Evolutionary conservation across 2,797 vertebrate species (phyloP).

Genomic region (Xenentodon cancila): DNA sequence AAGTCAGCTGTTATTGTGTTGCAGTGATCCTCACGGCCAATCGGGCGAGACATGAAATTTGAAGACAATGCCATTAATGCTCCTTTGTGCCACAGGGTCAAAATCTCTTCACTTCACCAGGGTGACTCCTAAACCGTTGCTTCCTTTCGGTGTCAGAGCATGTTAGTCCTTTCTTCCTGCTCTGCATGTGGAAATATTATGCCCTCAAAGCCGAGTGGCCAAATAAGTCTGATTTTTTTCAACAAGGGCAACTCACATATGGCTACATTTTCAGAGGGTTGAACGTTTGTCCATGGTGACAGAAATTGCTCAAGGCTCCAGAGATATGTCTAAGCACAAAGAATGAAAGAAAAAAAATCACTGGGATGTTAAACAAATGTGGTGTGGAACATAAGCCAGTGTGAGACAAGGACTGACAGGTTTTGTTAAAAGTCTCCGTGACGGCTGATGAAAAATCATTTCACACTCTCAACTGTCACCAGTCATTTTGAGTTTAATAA

Average conservation of each 20-base stretch:
- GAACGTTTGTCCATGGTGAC: conserved; percentile 38
- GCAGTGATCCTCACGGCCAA: conserved; percentile 22
- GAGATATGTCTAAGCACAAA: conserved; percentile 4
- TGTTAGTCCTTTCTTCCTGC: conserved; percentile 46
- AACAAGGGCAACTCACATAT: conserved; percentile 51
- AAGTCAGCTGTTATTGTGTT: conserved; percentile 16
- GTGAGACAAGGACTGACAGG: neutral
- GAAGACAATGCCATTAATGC: conserved; percentile 42
- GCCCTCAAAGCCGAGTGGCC: conserved; percentile 57
- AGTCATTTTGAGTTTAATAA: neutral
- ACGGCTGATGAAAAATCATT: neutral
- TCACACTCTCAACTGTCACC: neutral
- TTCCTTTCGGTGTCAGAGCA: conserved; percentile 58
- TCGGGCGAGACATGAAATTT: conserved; percentile 55
- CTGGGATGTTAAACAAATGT: conserved; percentile 12
- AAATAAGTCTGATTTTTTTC: conserved; percentile 37
- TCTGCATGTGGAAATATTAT: conserved; percentile 45
- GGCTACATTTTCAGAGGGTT: conserved; percentile 36
- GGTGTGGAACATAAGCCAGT: conserved; percentile 1
- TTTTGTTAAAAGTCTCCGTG: neutral
- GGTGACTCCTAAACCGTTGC: conserved; percentile 39
- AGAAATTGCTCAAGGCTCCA: conserved; percentile 30
- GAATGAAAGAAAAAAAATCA: neutral
- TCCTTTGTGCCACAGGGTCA: conserved; percentile 35
- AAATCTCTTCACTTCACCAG: conserved; percentile 27